phyloP scores from a whole-genome alignment of 1,140 invertebrate genomes.

The Manduca sexta region DNA sequence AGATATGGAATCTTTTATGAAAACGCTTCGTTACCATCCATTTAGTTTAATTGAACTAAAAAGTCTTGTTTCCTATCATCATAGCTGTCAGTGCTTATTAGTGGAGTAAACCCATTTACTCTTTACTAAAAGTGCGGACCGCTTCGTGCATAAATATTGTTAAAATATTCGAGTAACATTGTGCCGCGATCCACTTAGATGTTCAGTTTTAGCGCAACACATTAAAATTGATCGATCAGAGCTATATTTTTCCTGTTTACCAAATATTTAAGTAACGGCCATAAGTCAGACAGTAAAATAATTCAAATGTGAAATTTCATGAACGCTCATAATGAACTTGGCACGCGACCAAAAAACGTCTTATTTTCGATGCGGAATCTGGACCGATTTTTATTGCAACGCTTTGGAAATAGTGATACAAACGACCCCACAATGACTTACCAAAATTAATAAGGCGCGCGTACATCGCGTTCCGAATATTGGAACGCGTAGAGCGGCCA shows the following conservation, averaged over 20 bases:
- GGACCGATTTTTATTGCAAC: slow-evolving; percentile 71
- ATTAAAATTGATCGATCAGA: slow-evolving; percentile 71
- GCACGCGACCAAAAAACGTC: slow-evolving; percentile 70
- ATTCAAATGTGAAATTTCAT: slow-evolving; percentile 74
- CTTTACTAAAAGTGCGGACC: too few relatives aligned
- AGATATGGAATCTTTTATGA: neutral
- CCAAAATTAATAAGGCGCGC: slow-evolving; percentile 21
- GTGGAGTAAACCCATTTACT: too few relatives aligned
- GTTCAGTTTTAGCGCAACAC: slow-evolving; percentile 53
- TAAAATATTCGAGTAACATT: slow-evolving; percentile 19
- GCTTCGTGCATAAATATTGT: too few relatives aligned
- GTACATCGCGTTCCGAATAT: slow-evolving; percentile 8
- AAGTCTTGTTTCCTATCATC: neutral
- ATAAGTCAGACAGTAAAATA: slow-evolving; percentile 73
- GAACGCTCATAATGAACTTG: slow-evolving; percentile 73
- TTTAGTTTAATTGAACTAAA: neutral
- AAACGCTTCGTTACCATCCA: neutral
- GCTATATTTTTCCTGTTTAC: slow-evolving; percentile 73
- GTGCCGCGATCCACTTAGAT: slow-evolving; percentile 52
- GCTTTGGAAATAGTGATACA: slow-evolving; percentile 57
- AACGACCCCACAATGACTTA: slow-evolving; percentile 42
- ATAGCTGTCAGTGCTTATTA: neutral
- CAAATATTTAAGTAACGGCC: slow-evolving; percentile 73
- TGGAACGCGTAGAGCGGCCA: slow-evolving; percentile 9
- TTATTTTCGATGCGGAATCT: slow-evolving; percentile 73